phyloP scores from a whole-genome alignment of 1,140 invertebrate species.

The Vanessa tameamea region DNA sequence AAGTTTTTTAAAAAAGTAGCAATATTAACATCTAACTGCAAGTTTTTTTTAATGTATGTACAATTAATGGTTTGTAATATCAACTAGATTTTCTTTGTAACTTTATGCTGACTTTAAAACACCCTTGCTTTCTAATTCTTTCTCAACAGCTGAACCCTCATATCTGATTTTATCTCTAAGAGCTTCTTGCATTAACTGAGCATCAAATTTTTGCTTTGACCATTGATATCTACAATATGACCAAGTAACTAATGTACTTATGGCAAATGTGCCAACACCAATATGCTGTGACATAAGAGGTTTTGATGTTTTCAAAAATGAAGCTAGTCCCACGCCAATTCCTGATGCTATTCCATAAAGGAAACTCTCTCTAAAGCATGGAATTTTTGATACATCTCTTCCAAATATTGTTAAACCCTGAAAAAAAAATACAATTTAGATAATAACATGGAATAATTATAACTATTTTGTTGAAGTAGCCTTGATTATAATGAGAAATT shows the following conservation, averaged over 20 bases:
- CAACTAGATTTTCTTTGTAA: too few relatives aligned
- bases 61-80: too few relatives aligned
- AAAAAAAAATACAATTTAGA: constrained; percentile 35
- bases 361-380: constrained; percentile 84
- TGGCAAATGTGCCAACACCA: constrained; percentile 79
- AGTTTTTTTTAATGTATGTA: too few relatives aligned
- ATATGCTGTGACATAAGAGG: constrained; percentile 78
- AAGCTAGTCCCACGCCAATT: constrained; percentile 79
- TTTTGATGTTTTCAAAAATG: constrained; percentile 84
- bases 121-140: constrained; percentile 67
- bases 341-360: constrained; percentile 83
- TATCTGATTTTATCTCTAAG: constrained; percentile 74
- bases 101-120: constrained; percentile 63
- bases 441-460: too few relatives aligned
- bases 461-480: too few relatives aligned
- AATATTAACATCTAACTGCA: too few relatives aligned
- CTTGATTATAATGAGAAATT: too few relatives aligned
- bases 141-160: constrained; percentile 76
- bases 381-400: constrained; percentile 82
- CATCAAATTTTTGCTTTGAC: constrained; percentile 79
- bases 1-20: too few relatives aligned
- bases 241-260: constrained; percentile 82
- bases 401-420: constrained; percentile 81
- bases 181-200: constrained; percentile 74
- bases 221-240: constrained; percentile 80